Percentiles rank a stretch among this genome's conserved stretches.
These are phyloP conservation scores for Megamerina dolium DNA, from an alignment of 2,888 invertebrate species.

Conservation along the genomic window DNA sequence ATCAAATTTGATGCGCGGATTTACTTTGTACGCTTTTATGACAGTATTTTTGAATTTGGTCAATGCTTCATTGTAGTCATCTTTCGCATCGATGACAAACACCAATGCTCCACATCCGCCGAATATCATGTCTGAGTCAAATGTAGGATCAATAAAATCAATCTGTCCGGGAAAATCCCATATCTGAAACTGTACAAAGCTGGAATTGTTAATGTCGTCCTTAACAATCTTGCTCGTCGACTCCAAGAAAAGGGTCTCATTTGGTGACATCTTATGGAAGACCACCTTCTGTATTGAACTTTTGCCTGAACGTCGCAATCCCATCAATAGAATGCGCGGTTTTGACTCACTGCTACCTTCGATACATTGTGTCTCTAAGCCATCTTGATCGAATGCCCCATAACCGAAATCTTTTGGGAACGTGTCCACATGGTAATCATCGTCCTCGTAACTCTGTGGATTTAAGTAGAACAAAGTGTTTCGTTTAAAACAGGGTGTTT, in stretches of 20 bases:
- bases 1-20: conserved; percentile 94
- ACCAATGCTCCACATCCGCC: conserved; percentile 96
- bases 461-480: no score
- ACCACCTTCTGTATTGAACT: conserved; percentile 99
- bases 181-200: conserved; percentile 99
- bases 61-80: conserved; percentile 95
- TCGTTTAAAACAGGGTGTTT: no score
- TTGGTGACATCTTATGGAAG: conserved; percentile 99
- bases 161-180: conserved; percentile 99
- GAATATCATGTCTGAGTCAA: conserved; percentile 94
- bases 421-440: conserved; percentile 56
- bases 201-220: conserved; percentile 90
- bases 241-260: conserved; percentile 96
- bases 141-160: conserved; percentile 93
- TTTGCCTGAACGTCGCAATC: conserved; percentile 92
- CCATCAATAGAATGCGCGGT: conserved; percentile 92
- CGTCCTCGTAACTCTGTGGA: conserved; percentile 55
- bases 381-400: conserved; percentile 77
- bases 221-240: conserved; percentile 98
- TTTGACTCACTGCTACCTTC: conserved; percentile 53
- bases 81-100: conserved; percentile 98
- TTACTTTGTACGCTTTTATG: conserved; percentile 90
- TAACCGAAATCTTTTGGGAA: conserved; percentile 93
- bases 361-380: conserved; percentile 31
- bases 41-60: conserved; percentile 89